phyloP scores from a whole-genome alignment of 2,888 invertebrate species.

The Biston stratarius region DNA sequence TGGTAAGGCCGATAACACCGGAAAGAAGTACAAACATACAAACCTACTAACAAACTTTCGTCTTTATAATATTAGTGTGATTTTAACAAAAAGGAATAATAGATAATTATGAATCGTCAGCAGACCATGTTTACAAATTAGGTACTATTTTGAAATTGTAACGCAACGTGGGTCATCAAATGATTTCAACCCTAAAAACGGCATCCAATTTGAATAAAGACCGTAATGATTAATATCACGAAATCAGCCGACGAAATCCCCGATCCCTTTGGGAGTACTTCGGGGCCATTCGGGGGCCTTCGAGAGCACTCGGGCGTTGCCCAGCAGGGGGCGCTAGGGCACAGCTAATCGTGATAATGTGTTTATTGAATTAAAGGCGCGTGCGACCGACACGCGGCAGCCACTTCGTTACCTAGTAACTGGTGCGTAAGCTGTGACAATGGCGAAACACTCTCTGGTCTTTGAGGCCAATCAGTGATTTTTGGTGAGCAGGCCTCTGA shows the following conservation, averaged over 20 bases:
- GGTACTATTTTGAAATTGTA: conserved; percentile 12
- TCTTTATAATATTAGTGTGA: too few species aligned
- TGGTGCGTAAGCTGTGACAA: conserved; percentile 5
- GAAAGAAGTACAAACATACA: too few species aligned
- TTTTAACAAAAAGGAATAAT: too few species aligned
- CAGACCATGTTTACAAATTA: conserved; percentile 17
- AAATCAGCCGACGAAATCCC: conserved; percentile 75
- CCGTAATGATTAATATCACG: conserved; percentile 73
- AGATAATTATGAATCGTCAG: conserved; percentile 15
- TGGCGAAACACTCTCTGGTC: not conserved
- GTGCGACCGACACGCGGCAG: conserved; percentile 76
- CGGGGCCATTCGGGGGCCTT: conserved; percentile 51
- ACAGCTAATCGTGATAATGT: conserved; percentile 83
- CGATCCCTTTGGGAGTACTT: conserved; percentile 48
- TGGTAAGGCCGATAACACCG: too few species aligned
- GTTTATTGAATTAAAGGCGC: conserved; percentile 86
- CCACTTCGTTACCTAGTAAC: conserved; percentile 47
- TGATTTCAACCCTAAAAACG: conserved; percentile 42
- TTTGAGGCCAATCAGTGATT: conserved; percentile 13
- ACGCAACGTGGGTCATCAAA: conserved; percentile 34
- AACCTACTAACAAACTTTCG: too few species aligned
- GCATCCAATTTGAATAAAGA: conserved; percentile 72
- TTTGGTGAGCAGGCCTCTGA: conserved; percentile 40
- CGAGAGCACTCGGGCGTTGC: conserved; percentile 63
- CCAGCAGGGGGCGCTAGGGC: conserved; percentile 68